Percentiles rank a stretch among this genome's conserved stretches.
phyloP scores from a whole-genome alignment of 2,888 invertebrate species.

The Plusia festucae region DNA sequence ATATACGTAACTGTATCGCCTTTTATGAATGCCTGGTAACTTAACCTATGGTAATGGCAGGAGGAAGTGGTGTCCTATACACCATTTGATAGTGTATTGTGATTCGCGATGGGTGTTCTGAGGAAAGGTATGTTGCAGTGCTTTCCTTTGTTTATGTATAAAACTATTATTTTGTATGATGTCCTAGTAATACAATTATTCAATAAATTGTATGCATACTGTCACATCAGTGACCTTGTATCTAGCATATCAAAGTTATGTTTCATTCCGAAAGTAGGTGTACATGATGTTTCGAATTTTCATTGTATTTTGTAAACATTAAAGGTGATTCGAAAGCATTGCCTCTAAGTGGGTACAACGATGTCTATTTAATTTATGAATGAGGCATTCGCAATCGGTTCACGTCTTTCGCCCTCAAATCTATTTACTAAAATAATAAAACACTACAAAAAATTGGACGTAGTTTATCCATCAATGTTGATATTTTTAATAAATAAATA shows the following conservation, averaged over 20 bases:
- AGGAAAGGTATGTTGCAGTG: constrained; percentile 64
- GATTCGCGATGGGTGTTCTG: constrained; percentile 70
- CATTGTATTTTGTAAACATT: not conserved
- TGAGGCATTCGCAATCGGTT: no score
- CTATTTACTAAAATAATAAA: no score
- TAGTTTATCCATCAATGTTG: no score
- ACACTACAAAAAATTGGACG: no score
- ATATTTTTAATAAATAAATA: no score
- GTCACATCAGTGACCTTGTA: constrained; percentile 46
- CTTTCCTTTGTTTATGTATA: constrained; percentile 22
- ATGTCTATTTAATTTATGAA: no score
- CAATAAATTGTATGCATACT: constrained; percentile 14
- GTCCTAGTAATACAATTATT: constrained; percentile 40
- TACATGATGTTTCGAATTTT: constrained; percentile 7
- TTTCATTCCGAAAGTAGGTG: constrained; percentile 25
- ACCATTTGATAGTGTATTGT: constrained; percentile 63
- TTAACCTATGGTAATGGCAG: constrained; percentile 60
- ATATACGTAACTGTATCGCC: constrained; percentile 81
- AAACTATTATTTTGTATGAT: constrained; percentile 30
- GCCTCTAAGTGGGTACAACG: no score
- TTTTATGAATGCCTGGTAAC: constrained; percentile 70
- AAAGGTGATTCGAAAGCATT: no score
- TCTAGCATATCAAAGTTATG: constrained; percentile 32
- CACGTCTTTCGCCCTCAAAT: not conserved
- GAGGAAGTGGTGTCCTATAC: constrained; percentile 72